phyloP scores from a whole-genome alignment of 2,797 vertebrate genomes.

The Acanthopagrus latus region DNA sequence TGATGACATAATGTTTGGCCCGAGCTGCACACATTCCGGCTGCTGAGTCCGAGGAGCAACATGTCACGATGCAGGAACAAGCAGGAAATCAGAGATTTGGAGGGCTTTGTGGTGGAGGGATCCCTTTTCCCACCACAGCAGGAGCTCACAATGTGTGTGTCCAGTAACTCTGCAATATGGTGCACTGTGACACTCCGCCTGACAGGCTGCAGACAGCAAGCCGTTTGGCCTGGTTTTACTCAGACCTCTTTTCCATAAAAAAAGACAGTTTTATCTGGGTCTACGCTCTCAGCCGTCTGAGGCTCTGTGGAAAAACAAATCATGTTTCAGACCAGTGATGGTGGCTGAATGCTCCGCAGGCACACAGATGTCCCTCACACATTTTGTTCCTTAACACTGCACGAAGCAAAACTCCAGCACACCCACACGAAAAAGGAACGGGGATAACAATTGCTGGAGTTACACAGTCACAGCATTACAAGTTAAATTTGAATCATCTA shows the following conservation, averaged over 20 bases:
- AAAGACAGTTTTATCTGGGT: conserved; percentile 30
- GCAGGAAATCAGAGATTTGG: conserved; percentile 57
- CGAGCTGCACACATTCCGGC: conserved; percentile 62
- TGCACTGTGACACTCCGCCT: conserved; percentile 36
- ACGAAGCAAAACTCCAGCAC: conserved; percentile 2
- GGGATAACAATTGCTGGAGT: background rate
- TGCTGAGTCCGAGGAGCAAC: conserved; percentile 57
- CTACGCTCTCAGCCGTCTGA: conserved; percentile 6
- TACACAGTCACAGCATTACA: background rate
- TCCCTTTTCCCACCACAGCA: conserved; percentile 35
- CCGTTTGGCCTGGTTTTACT: conserved; percentile 3
- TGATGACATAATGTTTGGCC: conserved; percentile 52
- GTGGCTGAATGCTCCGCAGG: background rate
- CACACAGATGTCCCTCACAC: background rate
- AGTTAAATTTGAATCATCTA: background rate
- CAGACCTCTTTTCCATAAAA: conserved; percentile 40
- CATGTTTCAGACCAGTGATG: conserved; percentile 19
- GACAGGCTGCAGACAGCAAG: conserved; percentile 41
- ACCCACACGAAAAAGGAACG: background rate
- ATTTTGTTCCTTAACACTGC: conserved; percentile 5
- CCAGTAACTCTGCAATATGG: conserved; percentile 15
- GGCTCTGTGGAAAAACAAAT: conserved; percentile 13
- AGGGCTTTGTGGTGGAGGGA: conserved; percentile 54
- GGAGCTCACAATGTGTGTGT: conserved; percentile 26
- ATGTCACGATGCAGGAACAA: conserved; percentile 55